Conservation (phyloP, 2,888 invertebrate species). For the Parapristionchus giblindavisi region DNA sequence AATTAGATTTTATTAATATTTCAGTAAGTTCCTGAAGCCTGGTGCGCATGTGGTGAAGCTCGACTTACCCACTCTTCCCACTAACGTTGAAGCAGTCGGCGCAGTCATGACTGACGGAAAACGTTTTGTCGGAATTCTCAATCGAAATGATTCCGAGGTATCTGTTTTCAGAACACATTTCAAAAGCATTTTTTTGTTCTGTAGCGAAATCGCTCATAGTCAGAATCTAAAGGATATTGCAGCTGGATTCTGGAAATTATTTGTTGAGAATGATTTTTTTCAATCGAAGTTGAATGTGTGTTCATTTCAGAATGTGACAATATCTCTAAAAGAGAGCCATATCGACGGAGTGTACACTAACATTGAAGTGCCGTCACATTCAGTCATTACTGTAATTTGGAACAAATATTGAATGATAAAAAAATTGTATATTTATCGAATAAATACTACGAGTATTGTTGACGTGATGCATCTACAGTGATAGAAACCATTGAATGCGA, state of each 20-base stretch:
- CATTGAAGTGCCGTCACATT: conserved; percentile 44
- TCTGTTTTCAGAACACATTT: not conserved
- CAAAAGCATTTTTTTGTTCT: no score
- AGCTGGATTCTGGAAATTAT: no score
- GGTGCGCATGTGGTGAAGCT: conserved; percentile 40
- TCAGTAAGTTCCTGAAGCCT: conserved; percentile 56
- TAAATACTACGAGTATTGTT: no score
- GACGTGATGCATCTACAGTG: no score
- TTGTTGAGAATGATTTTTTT: no score
- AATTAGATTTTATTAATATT: conserved; percentile 14
- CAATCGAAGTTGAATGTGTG: not conserved
- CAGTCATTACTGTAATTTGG: conserved; percentile 55
- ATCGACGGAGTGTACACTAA: conserved; percentile 39
- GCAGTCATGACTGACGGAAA: conserved; percentile 43
- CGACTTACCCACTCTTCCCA: not conserved
- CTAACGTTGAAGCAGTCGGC: conserved; percentile 29
- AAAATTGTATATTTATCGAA: not conserved
- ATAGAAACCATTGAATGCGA: no score
- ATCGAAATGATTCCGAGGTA: conserved; percentile 37
- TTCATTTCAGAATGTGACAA: conserved; percentile 4
- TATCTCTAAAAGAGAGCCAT: conserved; percentile 45
- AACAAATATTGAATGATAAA: conserved; percentile 34
- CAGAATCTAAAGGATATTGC: no score
- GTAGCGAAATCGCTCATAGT: no score
- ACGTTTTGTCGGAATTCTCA: conserved; percentile 47